phyloP scores from a whole-genome alignment of 2,797 vertebrate species.

The Sphenodon punctatus region DNA sequence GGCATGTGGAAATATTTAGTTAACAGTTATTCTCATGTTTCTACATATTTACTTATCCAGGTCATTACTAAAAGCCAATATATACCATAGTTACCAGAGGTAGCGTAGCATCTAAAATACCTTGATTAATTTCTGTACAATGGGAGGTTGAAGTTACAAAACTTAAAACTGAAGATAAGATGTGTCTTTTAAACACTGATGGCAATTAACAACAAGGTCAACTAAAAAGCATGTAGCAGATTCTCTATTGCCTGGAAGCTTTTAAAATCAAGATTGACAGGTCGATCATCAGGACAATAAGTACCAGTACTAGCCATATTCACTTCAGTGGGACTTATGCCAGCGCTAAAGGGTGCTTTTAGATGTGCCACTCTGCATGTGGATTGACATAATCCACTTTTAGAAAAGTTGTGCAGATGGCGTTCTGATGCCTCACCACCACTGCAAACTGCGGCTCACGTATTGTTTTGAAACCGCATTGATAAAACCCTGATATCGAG shows the following conservation, averaged over 20 bases:
- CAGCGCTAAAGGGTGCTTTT: too few relatives aligned
- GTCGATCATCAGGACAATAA: too few relatives aligned
- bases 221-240: neutral
- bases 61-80: neutral
- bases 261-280: neutral
- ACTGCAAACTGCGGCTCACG: too few relatives aligned
- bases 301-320: too few relatives aligned
- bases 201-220: neutral
- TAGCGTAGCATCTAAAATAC: neutral
- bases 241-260: neutral
- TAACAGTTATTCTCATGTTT: neutral
- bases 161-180: neutral
- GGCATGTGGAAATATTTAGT: neutral
- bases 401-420: too few relatives aligned
- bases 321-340: too few relatives aligned
- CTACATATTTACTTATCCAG: neutral
- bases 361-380: too few relatives aligned
- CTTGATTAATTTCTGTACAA: neutral
- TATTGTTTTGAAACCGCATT: too few relatives aligned
- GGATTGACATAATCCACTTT: too few relatives aligned
- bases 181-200: neutral
- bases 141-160: neutral
- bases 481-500: too few relatives aligned
- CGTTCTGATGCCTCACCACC: too few relatives aligned
- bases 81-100: neutral